Evolutionary conservation across 2,113 vertebrate species (phyloP), one percentile per base, ranked within the genome.

Genomic region (Isichthys henryi): DNA sequence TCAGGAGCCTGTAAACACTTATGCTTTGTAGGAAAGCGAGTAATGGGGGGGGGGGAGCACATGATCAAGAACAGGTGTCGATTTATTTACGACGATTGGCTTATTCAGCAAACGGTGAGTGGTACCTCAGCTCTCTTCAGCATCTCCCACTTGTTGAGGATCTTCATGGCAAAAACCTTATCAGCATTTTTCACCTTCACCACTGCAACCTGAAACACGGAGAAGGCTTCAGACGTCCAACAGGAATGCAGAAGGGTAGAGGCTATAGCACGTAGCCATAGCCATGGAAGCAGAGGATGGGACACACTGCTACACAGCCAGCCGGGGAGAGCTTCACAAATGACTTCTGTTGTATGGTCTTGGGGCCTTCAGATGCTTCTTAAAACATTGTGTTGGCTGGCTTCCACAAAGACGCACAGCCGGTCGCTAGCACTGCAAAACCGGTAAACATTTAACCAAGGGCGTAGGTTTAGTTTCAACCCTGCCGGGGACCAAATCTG

Each of bases 81-180:
- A 17, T 27, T 52, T 86, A 11, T 21, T 27, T n/a, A 85, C 15
- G 27, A 31, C 10, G n/a, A 70, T 70, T 70, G 3, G 6, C 58
- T 62, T n/a, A 62, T n/a, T n/a, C 23, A 13, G 62, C 27, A 3
- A 70, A 27, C 27, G 10, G 31, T 5, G 0, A 50, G 39, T 43
- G 94, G 85, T 95, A 99, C 98, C 97, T 99, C 98, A 6, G 98
- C 98, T 96, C 98, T 96, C 94, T 99, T 99, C 93, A 99, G 95
- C 98, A 99, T 99, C 94, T 99, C 98, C 98, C 98, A 99, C 92
- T 99, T 99, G 95, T 99, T 99, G 91, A 99, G 95, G 91, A 99
- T 99, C 96, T 99, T 99, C 98, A 99, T 99, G 90, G 98, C 98
- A 92, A 99, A 99, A 87, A 99, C 98, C 66, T 98, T 99, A 93